Percentiles rank a stretch among this genome's conserved stretches.
Conservation (phyloP, 2,888 invertebrate genomes). For the Tachystola acroxantha region DNA sequence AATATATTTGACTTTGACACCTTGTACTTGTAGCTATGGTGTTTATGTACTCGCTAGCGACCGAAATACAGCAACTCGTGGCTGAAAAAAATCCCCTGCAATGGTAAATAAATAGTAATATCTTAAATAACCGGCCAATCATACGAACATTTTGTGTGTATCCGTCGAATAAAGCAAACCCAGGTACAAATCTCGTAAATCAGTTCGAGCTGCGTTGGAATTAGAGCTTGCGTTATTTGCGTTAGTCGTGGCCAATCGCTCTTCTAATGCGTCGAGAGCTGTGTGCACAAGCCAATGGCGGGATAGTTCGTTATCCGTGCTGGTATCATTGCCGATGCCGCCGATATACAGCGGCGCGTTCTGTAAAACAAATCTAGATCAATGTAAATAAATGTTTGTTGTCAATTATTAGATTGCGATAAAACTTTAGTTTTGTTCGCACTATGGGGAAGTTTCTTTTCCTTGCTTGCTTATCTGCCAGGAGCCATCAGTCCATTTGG, state of each 20-base stretch:
- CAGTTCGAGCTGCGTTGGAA: slow-evolving; percentile 80
- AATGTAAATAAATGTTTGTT: too few relatives aligned
- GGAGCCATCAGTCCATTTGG: too few relatives aligned
- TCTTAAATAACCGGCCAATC: not conserved
- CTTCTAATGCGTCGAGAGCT: slow-evolving; percentile 93
- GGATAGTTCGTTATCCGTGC: slow-evolving; percentile 89
- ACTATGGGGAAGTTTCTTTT: too few relatives aligned
- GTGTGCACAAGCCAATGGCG: slow-evolving; percentile 96
- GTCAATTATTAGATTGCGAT: too few relatives aligned
- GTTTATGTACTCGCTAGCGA: too few relatives aligned
- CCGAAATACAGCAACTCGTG: too few relatives aligned
- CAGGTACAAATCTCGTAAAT: slow-evolving; percentile 92
- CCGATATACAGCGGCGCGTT: slow-evolving; percentile 94
- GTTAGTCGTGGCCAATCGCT: slow-evolving; percentile 80
- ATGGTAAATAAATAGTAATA: too few relatives aligned
- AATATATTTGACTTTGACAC: too few relatives aligned
- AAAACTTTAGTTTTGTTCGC: too few relatives aligned
- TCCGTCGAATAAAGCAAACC: slow-evolving; percentile 96
- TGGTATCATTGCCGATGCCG: slow-evolving; percentile 71
- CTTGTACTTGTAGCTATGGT: too few relatives aligned
- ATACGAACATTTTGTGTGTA: slow-evolving; percentile 93
- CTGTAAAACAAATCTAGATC: slow-evolving; percentile 81
- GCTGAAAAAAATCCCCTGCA: too few relatives aligned
- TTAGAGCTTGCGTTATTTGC: slow-evolving; percentile 66
- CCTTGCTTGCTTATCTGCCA: too few relatives aligned